Base-by-base conservation (phyloP, 2,113 vertebrate species). In the Sander vitreus region DNA sequence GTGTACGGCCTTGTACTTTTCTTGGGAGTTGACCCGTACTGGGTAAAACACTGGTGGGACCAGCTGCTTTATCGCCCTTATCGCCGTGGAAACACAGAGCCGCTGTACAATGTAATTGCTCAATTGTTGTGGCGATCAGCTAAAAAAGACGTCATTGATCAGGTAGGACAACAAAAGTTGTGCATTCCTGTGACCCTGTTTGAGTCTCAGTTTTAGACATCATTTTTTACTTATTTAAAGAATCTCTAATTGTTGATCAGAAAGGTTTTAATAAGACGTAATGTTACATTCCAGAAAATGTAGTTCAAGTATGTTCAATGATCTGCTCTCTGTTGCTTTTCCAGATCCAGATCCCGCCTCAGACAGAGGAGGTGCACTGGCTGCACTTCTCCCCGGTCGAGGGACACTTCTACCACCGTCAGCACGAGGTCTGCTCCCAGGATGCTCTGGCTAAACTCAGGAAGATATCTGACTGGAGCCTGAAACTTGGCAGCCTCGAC, bases 61-160 rank as follows among this genome's bases (percentile, higher is more conserved):
- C 97, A 96, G 36, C 96, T 99, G 80, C 94, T 99, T 0, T 99
- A 99, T 90, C 96, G 94, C n/a, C 97, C 98, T 11, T 99, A 99
- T 81, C 96, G 97, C 18, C 96, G 94, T 59, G 98, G 97, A 82
- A 97, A 97, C 92, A 95, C 98, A 0, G 95, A 78, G 47, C 96
- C 95, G 43, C 96, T 99, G 10, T 99, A 99, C 93, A 93, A 82
- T 68, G 95, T 98, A 3, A 96, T 99, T 64, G 96, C 97, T 66
- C 97, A 96, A 82, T 93, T 99, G 82, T 88, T 99, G 81, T 99
- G 98, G 98, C 95, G 98, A 84, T 98, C 98, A 7, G 97, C 98
- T 62, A 99, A 99, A 93, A 99, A 99, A 89, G 97, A 99, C 70
- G 98, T 99, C 79, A 96, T 99, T 69, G 97, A 99, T 90, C 98